Conservation (phyloP, 2,797 vertebrate genomes). For the Arctocebus calabarensis region DNA sequence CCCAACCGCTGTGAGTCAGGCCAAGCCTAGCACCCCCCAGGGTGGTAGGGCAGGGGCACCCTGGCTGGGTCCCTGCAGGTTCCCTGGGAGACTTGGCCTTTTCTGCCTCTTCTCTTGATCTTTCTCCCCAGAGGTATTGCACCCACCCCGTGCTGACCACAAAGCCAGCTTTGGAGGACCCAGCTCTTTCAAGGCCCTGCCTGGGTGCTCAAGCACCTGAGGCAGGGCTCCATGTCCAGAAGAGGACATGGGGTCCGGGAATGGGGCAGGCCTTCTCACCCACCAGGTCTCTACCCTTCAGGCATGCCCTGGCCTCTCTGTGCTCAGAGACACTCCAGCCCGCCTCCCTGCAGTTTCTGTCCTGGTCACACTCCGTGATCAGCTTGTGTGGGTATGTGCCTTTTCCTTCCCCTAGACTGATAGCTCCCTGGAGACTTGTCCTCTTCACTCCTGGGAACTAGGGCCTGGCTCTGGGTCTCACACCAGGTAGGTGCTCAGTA, state of each 20-base stretch:
- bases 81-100: neutral
- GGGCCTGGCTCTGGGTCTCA: neutral
- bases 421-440: neutral
- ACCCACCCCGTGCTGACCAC: neutral
- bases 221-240: neutral
- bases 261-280: neutral
- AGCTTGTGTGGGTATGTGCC: neutral
- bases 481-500: too few relatives aligned
- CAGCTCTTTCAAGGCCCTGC: neutral
- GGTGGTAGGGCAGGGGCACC: neutral
- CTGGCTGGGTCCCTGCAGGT: fast-evolving
- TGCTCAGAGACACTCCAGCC: neutral
- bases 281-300: neutral
- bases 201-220: neutral
- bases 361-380: neutral
- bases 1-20: neutral
- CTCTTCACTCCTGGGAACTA: neutral
- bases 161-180: neutral
- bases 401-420: neutral
- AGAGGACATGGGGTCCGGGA: neutral
- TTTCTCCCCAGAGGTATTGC: neutral
- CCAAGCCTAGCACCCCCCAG: neutral
- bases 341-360: neutral
- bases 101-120: neutral
- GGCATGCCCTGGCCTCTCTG: neutral